Conservation (phyloP, 1,140 invertebrate genomes). For the Nasonia longicornis region DNA sequence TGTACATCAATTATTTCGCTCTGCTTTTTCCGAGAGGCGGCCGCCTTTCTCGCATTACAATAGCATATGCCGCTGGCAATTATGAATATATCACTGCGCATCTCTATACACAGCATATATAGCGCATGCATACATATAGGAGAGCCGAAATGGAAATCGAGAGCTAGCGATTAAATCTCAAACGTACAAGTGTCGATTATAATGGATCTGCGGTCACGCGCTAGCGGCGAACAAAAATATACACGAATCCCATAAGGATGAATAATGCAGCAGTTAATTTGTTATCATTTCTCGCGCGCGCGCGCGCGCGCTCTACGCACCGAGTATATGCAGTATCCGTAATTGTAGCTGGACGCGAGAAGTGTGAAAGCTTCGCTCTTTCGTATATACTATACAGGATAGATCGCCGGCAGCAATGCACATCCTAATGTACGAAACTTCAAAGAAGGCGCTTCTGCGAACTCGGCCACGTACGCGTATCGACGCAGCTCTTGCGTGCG, state of each 20-base stretch:
- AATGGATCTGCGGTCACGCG: background rate
- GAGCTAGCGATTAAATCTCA: background rate
- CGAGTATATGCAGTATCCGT: too few species aligned
- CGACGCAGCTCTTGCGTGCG: background rate
- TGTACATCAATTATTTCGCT: constrained; percentile 29
- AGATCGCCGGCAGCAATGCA: background rate
- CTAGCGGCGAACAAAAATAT: background rate
- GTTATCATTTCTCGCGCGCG: constrained; percentile 6
- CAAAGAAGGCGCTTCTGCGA: background rate
- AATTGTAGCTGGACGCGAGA: background rate
- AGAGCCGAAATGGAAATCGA: constrained; percentile 19
- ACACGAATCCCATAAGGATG: background rate
- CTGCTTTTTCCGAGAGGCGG: constrained; percentile 3
- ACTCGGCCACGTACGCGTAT: constrained; percentile 1
- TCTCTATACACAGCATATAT: background rate
- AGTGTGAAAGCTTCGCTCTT: background rate
- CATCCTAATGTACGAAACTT: background rate
- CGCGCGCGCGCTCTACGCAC: background rate
- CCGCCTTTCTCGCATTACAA: background rate
- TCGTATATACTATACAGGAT: background rate
- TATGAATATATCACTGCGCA: background rate
- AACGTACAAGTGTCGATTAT: background rate
- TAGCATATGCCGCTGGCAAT: background rate
- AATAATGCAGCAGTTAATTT: constrained; percentile 25
- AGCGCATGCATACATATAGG: background rate